Conservation (phyloP, 2,888 invertebrate genomes). For the Homarus gammarus region DNA sequence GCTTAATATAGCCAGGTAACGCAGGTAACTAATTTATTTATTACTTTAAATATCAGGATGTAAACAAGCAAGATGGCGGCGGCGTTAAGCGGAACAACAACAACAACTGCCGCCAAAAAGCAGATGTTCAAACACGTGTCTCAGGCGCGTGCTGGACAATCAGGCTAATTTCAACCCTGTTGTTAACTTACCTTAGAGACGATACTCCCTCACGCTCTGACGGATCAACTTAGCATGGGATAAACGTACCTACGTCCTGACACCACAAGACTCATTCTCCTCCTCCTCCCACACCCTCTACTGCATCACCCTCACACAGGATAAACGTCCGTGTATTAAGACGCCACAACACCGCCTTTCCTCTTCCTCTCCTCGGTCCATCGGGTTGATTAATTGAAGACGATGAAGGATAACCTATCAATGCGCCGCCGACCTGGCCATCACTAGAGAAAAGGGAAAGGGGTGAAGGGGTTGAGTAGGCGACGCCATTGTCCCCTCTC, state of each 20-base stretch:
- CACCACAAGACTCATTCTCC: neutral
- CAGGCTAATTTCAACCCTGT: neutral
- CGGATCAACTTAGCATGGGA: too few relatives aligned
- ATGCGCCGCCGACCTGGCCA: conserved; percentile 26
- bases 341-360: too few relatives aligned
- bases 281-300: neutral
- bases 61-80: neutral
- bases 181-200: neutral
- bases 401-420: conserved; percentile 54
- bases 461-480: conserved; percentile 18
- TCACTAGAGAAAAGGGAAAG: conserved; percentile 41
- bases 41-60: too few relatives aligned
- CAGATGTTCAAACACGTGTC: conserved; percentile 32
- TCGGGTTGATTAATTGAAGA: conserved; percentile 52
- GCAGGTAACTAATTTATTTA: too few relatives aligned
- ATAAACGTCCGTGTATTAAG: too few relatives aligned
- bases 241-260: too few relatives aligned
- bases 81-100: neutral
- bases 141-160: neutral
- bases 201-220: neutral
- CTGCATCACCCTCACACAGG: too few relatives aligned
- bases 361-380: conserved; percentile 5
- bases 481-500: neutral
- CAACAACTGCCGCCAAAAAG: conserved; percentile 9
- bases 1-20: too few relatives aligned